A percentile compares a stretch with the other conserved stretches of the same genome.
phyloP scores from a whole-genome alignment of 2,888 invertebrate species.

The Lepidocyrtoides sp. region DNA sequence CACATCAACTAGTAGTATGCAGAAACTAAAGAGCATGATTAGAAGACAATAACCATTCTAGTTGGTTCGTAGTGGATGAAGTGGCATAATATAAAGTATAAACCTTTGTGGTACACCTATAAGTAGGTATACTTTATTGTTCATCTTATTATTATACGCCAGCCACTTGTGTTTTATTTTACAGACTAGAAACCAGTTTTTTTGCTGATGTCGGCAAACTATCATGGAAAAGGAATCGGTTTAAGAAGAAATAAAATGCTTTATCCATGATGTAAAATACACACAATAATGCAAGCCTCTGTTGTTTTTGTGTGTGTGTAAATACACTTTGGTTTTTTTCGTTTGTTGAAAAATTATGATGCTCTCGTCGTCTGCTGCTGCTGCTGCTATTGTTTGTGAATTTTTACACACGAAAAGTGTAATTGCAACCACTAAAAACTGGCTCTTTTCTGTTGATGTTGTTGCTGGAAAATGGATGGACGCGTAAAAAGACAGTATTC shows the following conservation, averaged over 20 bases:
- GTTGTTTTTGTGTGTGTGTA: slow-evolving; percentile 3
- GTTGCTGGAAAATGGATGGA: slow-evolving; percentile 47
- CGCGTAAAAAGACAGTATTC: neutral
- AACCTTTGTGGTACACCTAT: neutral
- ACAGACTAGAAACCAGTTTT: slow-evolving; percentile 72
- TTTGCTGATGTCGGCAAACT: slow-evolving; percentile 77
- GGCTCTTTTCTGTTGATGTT: slow-evolving; percentile 10
- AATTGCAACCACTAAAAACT: slow-evolving; percentile 18
- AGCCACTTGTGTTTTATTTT: slow-evolving; percentile 62
- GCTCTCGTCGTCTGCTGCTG: slow-evolving; percentile 16
- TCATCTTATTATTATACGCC: slow-evolving; percentile 36
- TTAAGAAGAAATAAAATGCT: neutral
- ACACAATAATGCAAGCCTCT: slow-evolving; percentile 29
- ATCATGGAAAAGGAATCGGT: slow-evolving; percentile 50
- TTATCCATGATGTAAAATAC: slow-evolving; percentile 23
- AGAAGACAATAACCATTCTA: slow-evolving; percentile 52
- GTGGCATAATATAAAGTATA: neutral
- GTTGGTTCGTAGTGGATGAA: neutral
- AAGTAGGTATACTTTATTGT: slow-evolving; percentile 26
- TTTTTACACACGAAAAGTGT: slow-evolving; percentile 40
- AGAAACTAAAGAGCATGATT: slow-evolving; percentile 51
- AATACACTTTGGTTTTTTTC: slow-evolving; percentile 17
- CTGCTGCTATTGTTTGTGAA: slow-evolving; percentile 50
- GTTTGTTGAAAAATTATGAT: slow-evolving; percentile 29
- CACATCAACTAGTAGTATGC: neutral